These are phyloP conservation scores for Drosophila pruinosa DNA, from an alignment of 1,140 invertebrate genomes.

Conservation along the genomic window DNA sequence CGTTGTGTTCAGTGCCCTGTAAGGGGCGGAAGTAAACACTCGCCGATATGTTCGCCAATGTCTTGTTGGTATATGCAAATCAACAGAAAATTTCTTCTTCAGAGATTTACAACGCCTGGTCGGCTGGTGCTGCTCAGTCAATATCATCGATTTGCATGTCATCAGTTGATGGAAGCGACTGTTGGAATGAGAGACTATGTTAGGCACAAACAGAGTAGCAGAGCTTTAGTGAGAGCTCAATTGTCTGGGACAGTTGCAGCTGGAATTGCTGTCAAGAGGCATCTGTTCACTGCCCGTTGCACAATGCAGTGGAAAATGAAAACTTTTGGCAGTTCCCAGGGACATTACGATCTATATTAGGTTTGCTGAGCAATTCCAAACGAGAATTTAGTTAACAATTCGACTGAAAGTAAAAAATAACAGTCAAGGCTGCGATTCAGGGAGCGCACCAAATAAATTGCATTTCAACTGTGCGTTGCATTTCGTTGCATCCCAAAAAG, in stretches of 20 bases:
- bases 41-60: slow-evolving; percentile 30
- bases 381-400: neutral
- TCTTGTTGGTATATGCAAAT: slow-evolving; percentile 59
- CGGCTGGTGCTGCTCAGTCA: slow-evolving; percentile 9
- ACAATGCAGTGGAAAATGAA: neutral
- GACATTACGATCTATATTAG: neutral
- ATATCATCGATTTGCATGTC: slow-evolving; percentile 39
- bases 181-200: slow-evolving; percentile 13
- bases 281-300: slow-evolving; percentile 2
- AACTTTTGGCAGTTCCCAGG: slow-evolving; percentile 5
- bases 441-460: slow-evolving; percentile 61
- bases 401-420: slow-evolving; percentile 2
- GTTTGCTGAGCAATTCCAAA: neutral
- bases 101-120: slow-evolving; percentile 12
- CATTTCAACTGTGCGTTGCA: slow-evolving; percentile 45
- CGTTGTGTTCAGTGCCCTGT: neutral
- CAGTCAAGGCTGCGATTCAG: slow-evolving; percentile 9
- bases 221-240: neutral
- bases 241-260: slow-evolving; percentile 4
- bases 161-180: neutral
- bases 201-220: slow-evolving; percentile 7
- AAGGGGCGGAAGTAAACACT: slow-evolving; percentile 26
- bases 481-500: slow-evolving; percentile 26
- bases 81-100: slow-evolving; percentile 37
- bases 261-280: slow-evolving; percentile 18